phyloP scores from a whole-genome alignment of 1,140 invertebrate species.

The Dinoponera quadriceps region DNA sequence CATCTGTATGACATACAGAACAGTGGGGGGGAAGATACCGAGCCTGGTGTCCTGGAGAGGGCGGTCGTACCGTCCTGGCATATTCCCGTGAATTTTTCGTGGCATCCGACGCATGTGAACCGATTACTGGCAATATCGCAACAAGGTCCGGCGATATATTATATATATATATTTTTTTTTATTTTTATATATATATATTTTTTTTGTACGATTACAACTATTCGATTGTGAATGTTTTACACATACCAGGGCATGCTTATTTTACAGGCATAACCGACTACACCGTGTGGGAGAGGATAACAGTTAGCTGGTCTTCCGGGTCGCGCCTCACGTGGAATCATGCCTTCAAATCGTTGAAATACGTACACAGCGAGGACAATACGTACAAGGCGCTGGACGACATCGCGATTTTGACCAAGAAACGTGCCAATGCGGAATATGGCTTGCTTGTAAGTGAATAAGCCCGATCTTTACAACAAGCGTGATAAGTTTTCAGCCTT shows the following conservation, averaged over 20 bases:
- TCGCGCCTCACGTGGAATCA: constrained; percentile 91
- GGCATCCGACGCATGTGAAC: constrained; percentile 93
- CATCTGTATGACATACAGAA: constrained; percentile 94
- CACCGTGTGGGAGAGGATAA: constrained; percentile 92
- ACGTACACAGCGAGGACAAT: constrained; percentile 86
- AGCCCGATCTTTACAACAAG: too few relatives aligned
- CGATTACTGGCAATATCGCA: constrained; percentile 90
- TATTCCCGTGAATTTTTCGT: constrained; percentile 90
- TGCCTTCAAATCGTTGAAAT: constrained; percentile 89
- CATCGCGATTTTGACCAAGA: constrained; percentile 91
- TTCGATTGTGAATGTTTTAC: neutral
- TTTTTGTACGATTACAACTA: neutral
- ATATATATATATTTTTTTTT: too few relatives aligned
- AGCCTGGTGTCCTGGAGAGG: constrained; percentile 91
- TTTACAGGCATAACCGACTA: constrained; percentile 89
- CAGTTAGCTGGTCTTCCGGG: constrained; percentile 91
- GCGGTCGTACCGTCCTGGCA: constrained; percentile 87
- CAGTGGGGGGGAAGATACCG: constrained; percentile 89
- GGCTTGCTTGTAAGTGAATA: constrained; percentile 89
- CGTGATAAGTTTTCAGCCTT: too few relatives aligned
- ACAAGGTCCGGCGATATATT: constrained; percentile 84
- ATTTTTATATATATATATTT: too few relatives aligned
- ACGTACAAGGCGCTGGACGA: constrained; percentile 88
- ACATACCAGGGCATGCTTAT: constrained; percentile 29
- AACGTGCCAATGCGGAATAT: constrained; percentile 91